Base-by-base conservation (phyloP, 2,797 vertebrate species). In the Microctenopoma lineatum region DNA sequence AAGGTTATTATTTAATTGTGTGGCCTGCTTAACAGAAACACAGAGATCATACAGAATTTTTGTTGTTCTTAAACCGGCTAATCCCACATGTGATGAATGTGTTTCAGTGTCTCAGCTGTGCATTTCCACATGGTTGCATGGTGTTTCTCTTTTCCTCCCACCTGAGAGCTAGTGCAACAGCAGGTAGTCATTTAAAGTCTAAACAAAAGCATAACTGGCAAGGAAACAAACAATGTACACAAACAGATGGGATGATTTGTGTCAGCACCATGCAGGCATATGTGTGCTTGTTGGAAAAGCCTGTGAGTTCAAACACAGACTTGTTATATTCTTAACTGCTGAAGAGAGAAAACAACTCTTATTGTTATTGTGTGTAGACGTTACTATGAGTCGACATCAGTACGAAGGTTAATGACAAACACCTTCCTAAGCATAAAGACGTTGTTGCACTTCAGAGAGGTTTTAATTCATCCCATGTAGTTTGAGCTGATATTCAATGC, bases 1-100 rank as follows among this genome's bases (percentile, higher is more conserved):
- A 36, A 77, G 25, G 15, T 63, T 71, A 54, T 74, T 60, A 70
- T 63, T 76, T 76, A 64, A 74, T 48, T 72, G 27, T 29, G 5
- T 3, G 27, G 27, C 27, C 27, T 29, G 27, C 27, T 5, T 3
- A 29, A 29, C 5, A 29, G 27, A 29, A 29, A 29, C 27, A 29
- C 27, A 29, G 27, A 5, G 27, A 29, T 3, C 27, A 36, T 9
- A 36, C 34, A 36, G 4, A 9, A 36, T 36, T 2, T 7, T 7
- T 48, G 6, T 13, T 5, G 8, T 27, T 21, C 15, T 29, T 15
- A 54, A 18, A 58, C 25, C 12, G 12, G 3, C 46, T 46, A 32
- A 18, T 18, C 54, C 27, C 42, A 2, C 21, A 38, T 52, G 10
- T 45, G 27, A 26, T 27, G 11, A 16, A 39, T 34, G 29, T 38